phyloP scores from a whole-genome alignment of 92 coral and sea anemone species.

The Bergia puertoricense region DNA sequence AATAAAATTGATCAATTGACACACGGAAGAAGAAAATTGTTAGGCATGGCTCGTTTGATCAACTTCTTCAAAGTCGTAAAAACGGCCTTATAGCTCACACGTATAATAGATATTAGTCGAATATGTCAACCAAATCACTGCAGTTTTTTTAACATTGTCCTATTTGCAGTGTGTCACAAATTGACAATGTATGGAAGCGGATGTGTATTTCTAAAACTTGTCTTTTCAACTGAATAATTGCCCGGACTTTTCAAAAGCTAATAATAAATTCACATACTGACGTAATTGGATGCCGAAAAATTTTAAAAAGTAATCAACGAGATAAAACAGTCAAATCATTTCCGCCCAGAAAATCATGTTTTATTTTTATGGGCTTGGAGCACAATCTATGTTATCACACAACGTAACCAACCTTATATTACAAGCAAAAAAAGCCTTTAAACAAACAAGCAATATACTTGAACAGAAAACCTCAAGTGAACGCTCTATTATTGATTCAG shows the following conservation, averaged over 20 bases:
- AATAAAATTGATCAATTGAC: too few species aligned
- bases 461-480: too few species aligned
- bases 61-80: slow-evolving; percentile 1
- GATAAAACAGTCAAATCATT: background rate
- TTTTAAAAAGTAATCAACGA: background rate
- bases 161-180: background rate
- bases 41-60: background rate
- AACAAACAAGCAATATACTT: too few species aligned
- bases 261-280: background rate
- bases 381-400: too few species aligned
- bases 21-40: too few species aligned
- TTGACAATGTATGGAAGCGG: background rate
- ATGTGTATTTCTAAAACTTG: background rate
- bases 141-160: background rate
- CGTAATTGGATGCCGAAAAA: background rate
- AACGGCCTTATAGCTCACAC: background rate
- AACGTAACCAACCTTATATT: too few species aligned
- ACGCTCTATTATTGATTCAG: too few species aligned
- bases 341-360: too few species aligned
- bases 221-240: background rate
- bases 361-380: too few species aligned
- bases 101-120: background rate
- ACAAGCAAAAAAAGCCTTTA: too few species aligned
- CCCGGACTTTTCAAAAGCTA: background rate
- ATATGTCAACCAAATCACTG: background rate